Evolutionary conservation across 1,140 invertebrate species (phyloP), one percentile per base, ranked within the genome.

Genomic region (Stegodyphus dumicola): DNA sequence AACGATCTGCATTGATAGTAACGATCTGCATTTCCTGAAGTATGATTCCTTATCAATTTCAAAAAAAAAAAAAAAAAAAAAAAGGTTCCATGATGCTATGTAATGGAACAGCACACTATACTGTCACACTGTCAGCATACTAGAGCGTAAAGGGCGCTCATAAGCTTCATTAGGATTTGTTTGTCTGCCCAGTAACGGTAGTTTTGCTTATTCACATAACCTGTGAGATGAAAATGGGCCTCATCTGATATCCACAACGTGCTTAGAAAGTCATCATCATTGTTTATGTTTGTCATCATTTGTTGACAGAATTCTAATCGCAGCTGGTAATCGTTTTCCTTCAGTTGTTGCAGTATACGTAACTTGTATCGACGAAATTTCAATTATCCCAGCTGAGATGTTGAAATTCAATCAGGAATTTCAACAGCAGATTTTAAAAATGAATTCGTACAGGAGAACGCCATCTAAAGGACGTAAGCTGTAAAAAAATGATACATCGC

Each of bases 161-260:
- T 67, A 53, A 17, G n/a, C 11, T n/a, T 56, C 3, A n/a, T 87
- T 49, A 7, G 78, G 86, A n/a, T 69, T 75, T 67, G 56, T n/a
- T n/a, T 52, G 9, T 51, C 60, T 33, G 77, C 11, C 77, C 86
- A 81, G 65, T 48, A 52, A 33, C 77, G 52, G 17, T 52, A 76
- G 51, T 81, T 87, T 49, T 87, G 86, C 49, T 70, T 69, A 33
- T 87, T 87, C 13, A 73, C 77, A 1, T 74, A 54, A 18, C 71
- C 71, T 33, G 53, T 15, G 48, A 77, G 33, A 18, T 60, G n/a
- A 64, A 87, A 81, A 60, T 76, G 54, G 9, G 56, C 48, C 1
- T 87, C 86, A 54, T 81, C 77, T 33, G 48, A 49, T 7, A 70
- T 70, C 69, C 7, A 70, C 69, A 70, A 70, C 69, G 56, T 70